phyloP scores from a whole-genome alignment of 1,140 invertebrate species.

The Charaxes varanes region DNA sequence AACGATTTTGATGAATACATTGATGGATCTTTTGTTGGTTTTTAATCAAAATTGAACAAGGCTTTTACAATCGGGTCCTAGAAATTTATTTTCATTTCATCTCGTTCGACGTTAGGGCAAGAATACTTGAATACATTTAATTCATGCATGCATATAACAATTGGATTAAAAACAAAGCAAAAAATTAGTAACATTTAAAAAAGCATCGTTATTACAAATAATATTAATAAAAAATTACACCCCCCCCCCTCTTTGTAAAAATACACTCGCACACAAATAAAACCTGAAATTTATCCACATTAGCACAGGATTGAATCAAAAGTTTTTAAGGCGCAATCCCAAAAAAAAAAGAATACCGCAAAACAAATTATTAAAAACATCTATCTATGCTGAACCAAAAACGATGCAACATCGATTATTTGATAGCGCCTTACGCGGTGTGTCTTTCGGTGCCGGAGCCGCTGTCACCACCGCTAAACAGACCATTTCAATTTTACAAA shows the following conservation, averaged over 20 bases:
- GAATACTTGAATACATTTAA: constrained; percentile 2
- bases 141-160: constrained; percentile 19
- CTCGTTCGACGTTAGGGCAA: too few relatives aligned
- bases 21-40: too few relatives aligned
- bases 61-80: too few relatives aligned
- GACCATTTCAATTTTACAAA: constrained; percentile 8
- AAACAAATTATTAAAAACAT: constrained; percentile 16
- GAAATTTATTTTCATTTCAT: too few relatives aligned
- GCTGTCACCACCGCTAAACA: constrained; percentile 28
- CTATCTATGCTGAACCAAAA: constrained; percentile 20
- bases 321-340: background rate
- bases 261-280: constrained; percentile 1
- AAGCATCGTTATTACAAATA: too few relatives aligned
- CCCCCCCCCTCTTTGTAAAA: constrained; percentile 4
- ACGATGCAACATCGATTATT: constrained; percentile 28
- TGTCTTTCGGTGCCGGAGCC: constrained; percentile 30
- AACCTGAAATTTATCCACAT: background rate
- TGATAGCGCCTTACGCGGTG: constrained; percentile 37
- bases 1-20: too few relatives aligned
- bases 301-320: constrained; percentile 3
- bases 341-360: constrained; percentile 7
- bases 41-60: too few relatives aligned
- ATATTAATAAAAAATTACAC: too few relatives aligned
- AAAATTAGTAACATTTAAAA: too few relatives aligned
- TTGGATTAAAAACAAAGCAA: too few relatives aligned